Evolutionary conservation across 2,797 vertebrate genomes (phyloP).

Genomic region (Pantherophis alleghaniensis): DNA sequence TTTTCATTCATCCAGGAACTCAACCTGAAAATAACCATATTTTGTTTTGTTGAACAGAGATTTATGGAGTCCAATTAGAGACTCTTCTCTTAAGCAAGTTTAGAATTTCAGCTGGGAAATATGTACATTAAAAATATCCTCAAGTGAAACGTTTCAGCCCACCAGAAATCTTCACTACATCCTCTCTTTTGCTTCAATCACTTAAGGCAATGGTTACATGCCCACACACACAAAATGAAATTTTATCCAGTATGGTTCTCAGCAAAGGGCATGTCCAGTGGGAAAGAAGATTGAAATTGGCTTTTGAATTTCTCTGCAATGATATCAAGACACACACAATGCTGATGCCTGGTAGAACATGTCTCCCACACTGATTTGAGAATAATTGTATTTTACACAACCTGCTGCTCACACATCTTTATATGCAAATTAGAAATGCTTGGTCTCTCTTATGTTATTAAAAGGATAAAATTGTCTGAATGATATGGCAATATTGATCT

Average conservation of each 20-base stretch:
- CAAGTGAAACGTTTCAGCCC: not conserved
- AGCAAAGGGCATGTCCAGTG: constrained; percentile 23
- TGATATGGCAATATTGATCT: constrained; percentile 37
- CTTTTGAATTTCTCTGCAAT: constrained; percentile 58
- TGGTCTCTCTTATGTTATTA: constrained; percentile 64
- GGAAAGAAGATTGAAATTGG: constrained; percentile 49
- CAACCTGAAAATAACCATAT: not conserved
- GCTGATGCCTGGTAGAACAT: constrained; percentile 25
- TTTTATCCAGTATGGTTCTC: constrained; percentile 41
- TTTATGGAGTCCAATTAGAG: not conserved
- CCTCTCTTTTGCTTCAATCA: not conserved
- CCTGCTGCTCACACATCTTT: constrained; percentile 52
- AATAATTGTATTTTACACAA: constrained; percentile 35
- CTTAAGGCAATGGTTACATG: constrained; percentile 26
- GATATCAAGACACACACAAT: constrained; percentile 39
- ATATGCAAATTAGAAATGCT: constrained; percentile 58
- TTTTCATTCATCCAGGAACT: not conserved
- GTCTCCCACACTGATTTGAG: constrained; percentile 32
- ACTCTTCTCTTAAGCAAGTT: not conserved
- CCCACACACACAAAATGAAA: constrained; percentile 5
- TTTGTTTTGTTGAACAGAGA: not conserved
- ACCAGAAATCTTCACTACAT: constrained; percentile 8
- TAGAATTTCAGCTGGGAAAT: not conserved
- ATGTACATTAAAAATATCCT: not conserved
- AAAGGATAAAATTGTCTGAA: constrained; percentile 51